phyloP scores from a whole-genome alignment of 2,888 invertebrate species.

The Rhorus exstirpatorius region DNA sequence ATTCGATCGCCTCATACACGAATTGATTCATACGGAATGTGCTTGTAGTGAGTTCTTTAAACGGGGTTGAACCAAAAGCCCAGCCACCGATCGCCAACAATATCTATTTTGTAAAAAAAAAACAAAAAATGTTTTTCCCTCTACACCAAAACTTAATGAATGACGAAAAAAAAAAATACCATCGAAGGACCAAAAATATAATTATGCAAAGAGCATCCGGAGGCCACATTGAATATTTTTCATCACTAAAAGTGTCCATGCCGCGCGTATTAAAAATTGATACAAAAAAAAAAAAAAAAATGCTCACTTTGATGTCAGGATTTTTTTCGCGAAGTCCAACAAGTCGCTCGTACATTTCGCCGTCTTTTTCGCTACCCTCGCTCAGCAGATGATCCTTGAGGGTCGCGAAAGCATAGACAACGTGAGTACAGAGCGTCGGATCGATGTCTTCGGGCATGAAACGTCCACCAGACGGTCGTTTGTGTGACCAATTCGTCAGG shows the following conservation, averaged over 20 bases:
- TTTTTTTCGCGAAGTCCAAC: conserved; percentile 95
- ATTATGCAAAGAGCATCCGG: too few relatives aligned
- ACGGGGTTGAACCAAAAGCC: conserved; percentile 98
- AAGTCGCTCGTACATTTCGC: conserved; percentile 94
- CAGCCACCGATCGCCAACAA: conserved; percentile 97
- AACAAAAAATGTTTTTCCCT: conserved; percentile 14
- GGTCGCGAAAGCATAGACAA: conserved; percentile 98
- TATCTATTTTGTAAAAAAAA: conserved; percentile 87
- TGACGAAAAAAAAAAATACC: neutral
- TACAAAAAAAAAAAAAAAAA: neutral
- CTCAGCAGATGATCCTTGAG: conserved; percentile 94
- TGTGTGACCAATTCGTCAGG: conserved; percentile 98
- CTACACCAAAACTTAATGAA: neutral
- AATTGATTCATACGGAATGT: conserved; percentile 98
- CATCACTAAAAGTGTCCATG: too few relatives aligned
- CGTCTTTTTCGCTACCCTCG: conserved; percentile 93
- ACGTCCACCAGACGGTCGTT: conserved; percentile 94
- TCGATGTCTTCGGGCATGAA: conserved; percentile 96
- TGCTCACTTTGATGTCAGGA: conserved; percentile 93
- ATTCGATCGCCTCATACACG: conserved; percentile 97
- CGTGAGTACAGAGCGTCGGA: conserved; percentile 95
- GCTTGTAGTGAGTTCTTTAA: conserved; percentile 96
- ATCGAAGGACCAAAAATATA: neutral
- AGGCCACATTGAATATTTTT: too few relatives aligned
- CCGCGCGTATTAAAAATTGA: neutral